Evolutionary conservation across 2,888 invertebrate genomes (phyloP).

Genomic region (Macrosiphum euphorbiae): DNA sequence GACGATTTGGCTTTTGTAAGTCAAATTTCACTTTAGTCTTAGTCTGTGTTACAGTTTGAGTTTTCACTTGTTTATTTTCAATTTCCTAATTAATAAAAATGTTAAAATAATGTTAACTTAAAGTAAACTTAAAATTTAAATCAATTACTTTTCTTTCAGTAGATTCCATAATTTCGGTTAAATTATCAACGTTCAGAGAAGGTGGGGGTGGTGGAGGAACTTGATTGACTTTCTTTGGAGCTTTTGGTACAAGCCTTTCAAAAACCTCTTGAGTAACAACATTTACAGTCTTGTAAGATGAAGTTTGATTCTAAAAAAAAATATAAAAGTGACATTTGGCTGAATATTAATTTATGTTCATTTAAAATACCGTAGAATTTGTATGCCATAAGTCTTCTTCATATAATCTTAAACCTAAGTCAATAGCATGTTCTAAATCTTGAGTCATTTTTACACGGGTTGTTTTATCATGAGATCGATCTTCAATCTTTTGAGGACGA

Average conservation of each 20-base stretch:
- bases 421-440: slow-evolving; percentile 94
- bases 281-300: slow-evolving; percentile 80
- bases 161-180: slow-evolving; percentile 67
- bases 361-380: slow-evolving; percentile 39
- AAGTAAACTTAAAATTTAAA: neutral
- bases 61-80: slow-evolving; percentile 44
- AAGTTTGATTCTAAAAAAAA: slow-evolving; percentile 48
- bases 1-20: slow-evolving; percentile 53
- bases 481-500: slow-evolving; percentile 85
- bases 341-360: neutral
- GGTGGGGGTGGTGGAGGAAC: slow-evolving; percentile 87
- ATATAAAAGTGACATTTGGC: neutral
- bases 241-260: slow-evolving; percentile 81
- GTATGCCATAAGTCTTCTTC: slow-evolving; percentile 90
- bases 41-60: slow-evolving; percentile 22
- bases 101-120: neutral
- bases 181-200: slow-evolving; percentile 68
- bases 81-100: slow-evolving; percentile 42
- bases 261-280: slow-evolving; percentile 90
- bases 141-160: slow-evolving; percentile 45
- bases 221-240: slow-evolving; percentile 77
- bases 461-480: slow-evolving; percentile 90
- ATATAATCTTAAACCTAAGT: slow-evolving; percentile 95
- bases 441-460: slow-evolving; percentile 94
- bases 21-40: slow-evolving; percentile 63